Evolutionary conservation across 2,888 invertebrate species (phyloP).

Genomic region (Protonemura montana): DNA sequence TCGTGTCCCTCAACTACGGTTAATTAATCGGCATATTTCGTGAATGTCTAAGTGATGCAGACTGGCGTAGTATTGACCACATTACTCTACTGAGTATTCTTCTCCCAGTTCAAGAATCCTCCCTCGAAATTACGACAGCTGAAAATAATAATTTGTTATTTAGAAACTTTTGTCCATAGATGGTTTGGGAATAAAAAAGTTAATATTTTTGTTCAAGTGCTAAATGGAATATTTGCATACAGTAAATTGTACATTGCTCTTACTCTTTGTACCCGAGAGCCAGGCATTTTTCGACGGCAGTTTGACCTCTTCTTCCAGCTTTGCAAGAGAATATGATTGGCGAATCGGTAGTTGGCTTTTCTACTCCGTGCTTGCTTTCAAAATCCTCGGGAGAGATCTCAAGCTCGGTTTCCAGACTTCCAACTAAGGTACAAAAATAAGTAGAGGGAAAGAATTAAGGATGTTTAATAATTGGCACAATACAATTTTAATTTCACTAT

Average conservation of each 20-base stretch:
- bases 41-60: neutral
- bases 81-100: neutral
- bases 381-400: constrained; percentile 65
- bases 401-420: constrained; percentile 61
- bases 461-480: too few species aligned
- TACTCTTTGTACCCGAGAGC: constrained; percentile 70
- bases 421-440: constrained; percentile 61
- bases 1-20: too few species aligned
- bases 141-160: constrained; percentile 44
- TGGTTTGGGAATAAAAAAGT: too few species aligned
- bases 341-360: constrained; percentile 66
- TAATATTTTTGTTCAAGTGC: too few species aligned
- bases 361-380: constrained; percentile 63
- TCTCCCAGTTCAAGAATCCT: constrained; percentile 39
- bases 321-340: constrained; percentile 75
- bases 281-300: constrained; percentile 67
- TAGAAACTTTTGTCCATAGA: too few species aligned
- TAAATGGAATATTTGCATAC: neutral
- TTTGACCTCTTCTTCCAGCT: constrained; percentile 70
- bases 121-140: constrained; percentile 33
- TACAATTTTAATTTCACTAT: too few species aligned
- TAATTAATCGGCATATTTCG: neutral
- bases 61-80: neutral
- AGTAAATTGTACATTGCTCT: constrained; percentile 49
- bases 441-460: too few species aligned